Evolutionary conservation across 2,888 invertebrate species (phyloP).

Genomic region (Diaperis boleti): DNA sequence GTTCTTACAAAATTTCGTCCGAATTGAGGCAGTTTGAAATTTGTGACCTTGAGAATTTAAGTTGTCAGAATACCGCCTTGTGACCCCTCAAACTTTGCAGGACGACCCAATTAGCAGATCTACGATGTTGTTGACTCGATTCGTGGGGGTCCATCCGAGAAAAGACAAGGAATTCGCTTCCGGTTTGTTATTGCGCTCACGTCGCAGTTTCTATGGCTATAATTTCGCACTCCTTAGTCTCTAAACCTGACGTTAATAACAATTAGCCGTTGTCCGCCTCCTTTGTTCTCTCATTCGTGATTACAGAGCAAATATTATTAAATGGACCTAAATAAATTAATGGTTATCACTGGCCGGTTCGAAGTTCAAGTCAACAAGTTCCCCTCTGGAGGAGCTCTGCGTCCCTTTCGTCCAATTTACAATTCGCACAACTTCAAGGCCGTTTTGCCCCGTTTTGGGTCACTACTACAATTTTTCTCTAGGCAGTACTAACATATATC

Average conservation of each 20-base stretch:
- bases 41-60: constrained; percentile 6
- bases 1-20: neutral
- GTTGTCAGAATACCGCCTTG: neutral
- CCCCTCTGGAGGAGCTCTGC: no score
- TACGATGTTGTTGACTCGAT: neutral
- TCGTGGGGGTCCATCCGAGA: neutral
- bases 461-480: no score
- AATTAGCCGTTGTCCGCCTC: neutral
- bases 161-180: neutral
- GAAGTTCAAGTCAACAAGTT: constrained; percentile 38
- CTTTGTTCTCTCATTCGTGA: constrained; percentile 13
- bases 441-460: neutral
- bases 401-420: no score
- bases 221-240: neutral
- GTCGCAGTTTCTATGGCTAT: constrained; percentile 4
- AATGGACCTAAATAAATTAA: constrained; percentile 34
- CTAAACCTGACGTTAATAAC: constrained; percentile 5
- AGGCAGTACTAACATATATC: no score
- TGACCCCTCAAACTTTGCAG: constrained; percentile 19
- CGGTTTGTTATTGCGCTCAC: constrained; percentile 6
- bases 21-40: neutral
- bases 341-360: constrained; percentile 30
- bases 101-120: neutral
- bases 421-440: neutral
- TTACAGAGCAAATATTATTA: constrained; percentile 17